These are phyloP conservation scores for Gobio occitaniae DNA, from an alignment of 2,797 vertebrate species.

Conservation along the genomic window DNA sequence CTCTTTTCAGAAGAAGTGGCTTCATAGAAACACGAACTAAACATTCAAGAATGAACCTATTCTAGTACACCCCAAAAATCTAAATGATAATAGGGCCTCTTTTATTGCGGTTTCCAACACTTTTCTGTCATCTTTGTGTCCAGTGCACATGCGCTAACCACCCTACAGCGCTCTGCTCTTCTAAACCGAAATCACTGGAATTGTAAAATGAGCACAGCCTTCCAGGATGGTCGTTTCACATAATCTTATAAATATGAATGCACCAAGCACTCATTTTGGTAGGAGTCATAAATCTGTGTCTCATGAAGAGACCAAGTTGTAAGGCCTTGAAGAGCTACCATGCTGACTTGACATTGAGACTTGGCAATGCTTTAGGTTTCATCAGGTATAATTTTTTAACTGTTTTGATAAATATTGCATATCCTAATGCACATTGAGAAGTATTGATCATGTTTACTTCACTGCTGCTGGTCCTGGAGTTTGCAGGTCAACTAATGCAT, in stretches of 20 bases:
- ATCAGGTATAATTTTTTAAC: not conserved
- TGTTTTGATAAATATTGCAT: constrained; percentile 7
- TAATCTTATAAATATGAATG: constrained; percentile 12
- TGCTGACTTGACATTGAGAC: constrained; percentile 6
- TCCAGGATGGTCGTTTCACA: constrained; percentile 6
- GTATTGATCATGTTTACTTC: not conserved
- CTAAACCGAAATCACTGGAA: not conserved
- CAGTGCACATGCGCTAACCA: not conserved
- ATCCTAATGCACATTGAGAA: not conserved
- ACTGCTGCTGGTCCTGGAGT: not conserved
- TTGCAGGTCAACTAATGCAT: not conserved
- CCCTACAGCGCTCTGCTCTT: not conserved
- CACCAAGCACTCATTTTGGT: constrained; percentile 9
- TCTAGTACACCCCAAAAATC: too few relatives aligned
- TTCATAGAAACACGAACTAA: not conserved
- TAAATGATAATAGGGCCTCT: not conserved
- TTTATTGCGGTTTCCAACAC: not conserved
- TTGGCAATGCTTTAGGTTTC: constrained; percentile 15
- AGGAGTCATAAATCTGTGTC: not conserved
- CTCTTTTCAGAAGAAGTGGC: not conserved
- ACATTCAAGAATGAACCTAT: too few relatives aligned
- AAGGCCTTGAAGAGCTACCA: constrained; percentile 6
- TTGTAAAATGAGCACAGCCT: not conserved
- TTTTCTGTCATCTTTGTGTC: too few relatives aligned
- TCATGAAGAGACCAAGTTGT: constrained; percentile 7